Evolutionary conservation across 2,113 vertebrate genomes (phyloP).

Genomic region (mouse (Mus musculus)): DNA sequence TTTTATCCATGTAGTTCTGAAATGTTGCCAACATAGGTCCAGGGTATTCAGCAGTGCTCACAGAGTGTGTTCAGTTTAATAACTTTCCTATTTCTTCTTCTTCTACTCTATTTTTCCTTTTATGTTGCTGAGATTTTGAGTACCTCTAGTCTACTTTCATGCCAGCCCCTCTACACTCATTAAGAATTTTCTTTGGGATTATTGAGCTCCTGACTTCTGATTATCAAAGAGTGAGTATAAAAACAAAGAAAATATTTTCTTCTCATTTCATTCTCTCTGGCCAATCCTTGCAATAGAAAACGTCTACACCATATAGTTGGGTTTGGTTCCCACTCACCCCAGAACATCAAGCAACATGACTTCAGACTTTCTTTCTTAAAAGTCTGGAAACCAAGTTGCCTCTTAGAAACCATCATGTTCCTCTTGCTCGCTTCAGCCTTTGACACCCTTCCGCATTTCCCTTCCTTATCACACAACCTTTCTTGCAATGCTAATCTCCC

Average conservation of each 20-base stretch:
- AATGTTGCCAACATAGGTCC: not conserved
- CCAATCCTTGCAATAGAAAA: conserved; percentile 9
- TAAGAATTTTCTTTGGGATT: not conserved
- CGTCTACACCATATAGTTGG: not conserved
- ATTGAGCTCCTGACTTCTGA: not conserved
- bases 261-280: not conserved
- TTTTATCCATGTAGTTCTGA: not conserved
- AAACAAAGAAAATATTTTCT: not conserved
- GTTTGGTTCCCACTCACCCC: conserved; percentile 25
- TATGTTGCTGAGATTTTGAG: not conserved
- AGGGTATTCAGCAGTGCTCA: not conserved
- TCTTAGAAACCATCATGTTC: conserved; percentile 43
- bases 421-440: not conserved
- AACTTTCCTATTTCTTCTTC: not conserved
- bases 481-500: not conserved
- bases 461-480: not conserved
- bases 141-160: not conserved
- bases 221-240: not conserved
- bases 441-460: not conserved
- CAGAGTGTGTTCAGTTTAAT: not conserved
- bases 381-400: conserved; percentile 28
- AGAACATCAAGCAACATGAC: conserved; percentile 34
- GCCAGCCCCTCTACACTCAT: not conserved
- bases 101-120: not conserved
- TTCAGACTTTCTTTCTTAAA: conserved; percentile 18